Conservation (phyloP, 2,113 vertebrate species). For the Bucco capensis region DNA sequence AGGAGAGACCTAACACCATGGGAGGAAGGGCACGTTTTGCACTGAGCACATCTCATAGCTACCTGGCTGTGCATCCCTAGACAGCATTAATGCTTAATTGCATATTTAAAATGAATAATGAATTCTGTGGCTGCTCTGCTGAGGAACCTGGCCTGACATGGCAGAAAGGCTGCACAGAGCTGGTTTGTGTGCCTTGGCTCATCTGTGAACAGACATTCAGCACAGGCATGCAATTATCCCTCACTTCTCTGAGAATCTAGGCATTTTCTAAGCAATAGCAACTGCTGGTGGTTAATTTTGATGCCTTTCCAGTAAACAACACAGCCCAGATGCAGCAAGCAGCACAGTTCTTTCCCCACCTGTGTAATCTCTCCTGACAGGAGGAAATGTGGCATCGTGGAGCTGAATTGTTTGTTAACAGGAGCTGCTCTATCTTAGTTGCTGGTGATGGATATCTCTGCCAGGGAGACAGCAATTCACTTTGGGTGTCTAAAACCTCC, state of each 20-base stretch:
- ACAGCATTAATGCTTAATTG: not conserved
- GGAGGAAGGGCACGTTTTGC: not conserved
- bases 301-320: not conserved
- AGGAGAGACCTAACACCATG: not conserved
- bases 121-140: not conserved
- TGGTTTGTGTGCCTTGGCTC: not conserved
- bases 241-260: not conserved
- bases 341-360: not conserved
- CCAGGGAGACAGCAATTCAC: not conserved
- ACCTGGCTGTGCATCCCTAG: not conserved
- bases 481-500: fast-evolving
- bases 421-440: not conserved
- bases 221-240: fast-evolving
- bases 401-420: not conserved
- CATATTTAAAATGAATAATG: not conserved
- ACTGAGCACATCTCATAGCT: not conserved
- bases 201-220: not conserved
- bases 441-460: not conserved
- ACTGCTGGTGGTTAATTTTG: not conserved
- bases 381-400: not conserved
- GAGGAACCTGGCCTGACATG: not conserved
- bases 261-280: not conserved
- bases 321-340: not conserved
- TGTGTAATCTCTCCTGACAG: not conserved
- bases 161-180: not conserved